Evolutionary conservation across 2,797 vertebrate species (phyloP), one percentile per base, ranked within the genome.

Genomic region (Platyrinchus mystaceus): DNA sequence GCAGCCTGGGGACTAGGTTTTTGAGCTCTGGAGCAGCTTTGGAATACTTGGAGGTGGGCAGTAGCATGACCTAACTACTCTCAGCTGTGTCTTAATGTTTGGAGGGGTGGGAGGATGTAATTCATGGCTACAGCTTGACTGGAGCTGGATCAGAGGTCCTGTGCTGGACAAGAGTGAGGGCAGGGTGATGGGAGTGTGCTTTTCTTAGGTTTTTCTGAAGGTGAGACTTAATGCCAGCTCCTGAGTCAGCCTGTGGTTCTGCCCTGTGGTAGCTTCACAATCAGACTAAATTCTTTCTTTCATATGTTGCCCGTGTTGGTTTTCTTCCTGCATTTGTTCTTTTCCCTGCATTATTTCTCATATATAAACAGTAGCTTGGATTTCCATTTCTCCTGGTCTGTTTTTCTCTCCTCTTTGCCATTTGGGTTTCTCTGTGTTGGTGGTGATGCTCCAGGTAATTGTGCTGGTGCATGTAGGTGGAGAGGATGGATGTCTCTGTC

Each of bases 251-350:
- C 37, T 75, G 26, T 5, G 0, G 6, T 60, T 84, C 73, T 78
- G 36, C 5, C 14, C 56, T 20, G 19, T 73, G 26, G 24, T 50
- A 66, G 43, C 53, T 59, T 79, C 34, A 14, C 2, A 1, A 8
- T 71, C 55, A 34, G n/a, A 55, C 24, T 60, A 11, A 66, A 77
- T 77, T 67, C 4, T 52, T 30, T 87, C 37, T 62, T 70, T 46
- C 37, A 43, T 60, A 0, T 4, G 1, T 60, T 67, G 41, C 66
- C 41, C 47, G 12, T 43, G 75, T 90, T 62, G 30, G 8, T 76
- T 95, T 95, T 47, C 43, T 67, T 67, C 60, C 43, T 67, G 39
- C 44, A 66, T 81, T 79, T 89, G 34, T 46, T 43, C 66, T 78
- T 75, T 67, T 44, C n/a, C 27, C 58, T 66, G 58, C 30, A 23